A percentile compares a stretch with the other conserved stretches of the same genome.
phyloP scores from a whole-genome alignment of 2,797 vertebrate species.

The Morelia viridis region DNA sequence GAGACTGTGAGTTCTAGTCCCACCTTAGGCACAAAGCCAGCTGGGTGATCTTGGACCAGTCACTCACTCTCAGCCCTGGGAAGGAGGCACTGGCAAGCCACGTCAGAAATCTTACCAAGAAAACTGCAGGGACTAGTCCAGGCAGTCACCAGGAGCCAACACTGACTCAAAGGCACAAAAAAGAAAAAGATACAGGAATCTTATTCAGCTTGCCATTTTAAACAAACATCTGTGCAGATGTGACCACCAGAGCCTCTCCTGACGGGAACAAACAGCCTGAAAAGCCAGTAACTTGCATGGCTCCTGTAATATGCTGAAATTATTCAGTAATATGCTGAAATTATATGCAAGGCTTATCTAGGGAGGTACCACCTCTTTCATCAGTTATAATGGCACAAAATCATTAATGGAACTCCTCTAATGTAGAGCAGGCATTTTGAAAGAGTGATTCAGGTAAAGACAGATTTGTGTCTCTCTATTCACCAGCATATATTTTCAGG shows the following conservation, averaged over 20 bases:
- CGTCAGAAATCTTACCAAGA: neutral
- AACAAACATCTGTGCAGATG: neutral
- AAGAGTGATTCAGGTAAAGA: constrained; percentile 32
- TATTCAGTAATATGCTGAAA: neutral
- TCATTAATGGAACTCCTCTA: constrained; percentile 28
- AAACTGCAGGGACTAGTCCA: neutral
- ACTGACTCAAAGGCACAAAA: neutral
- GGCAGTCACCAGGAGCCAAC: neutral
- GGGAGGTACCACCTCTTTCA: constrained; percentile 26
- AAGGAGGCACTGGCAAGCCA: neutral
- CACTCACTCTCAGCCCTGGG: neutral
- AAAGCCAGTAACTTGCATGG: neutral
- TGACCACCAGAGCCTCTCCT: neutral
- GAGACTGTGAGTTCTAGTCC: neutral
- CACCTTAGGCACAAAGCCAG: neutral
- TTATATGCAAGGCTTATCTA: neutral
- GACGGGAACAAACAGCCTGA: neutral
- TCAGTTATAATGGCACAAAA: constrained; percentile 39
- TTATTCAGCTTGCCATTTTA: neutral
- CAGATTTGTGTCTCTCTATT: neutral
- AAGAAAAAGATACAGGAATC: too few species aligned
- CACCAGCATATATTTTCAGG: neutral
- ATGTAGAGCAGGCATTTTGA: constrained; percentile 27
- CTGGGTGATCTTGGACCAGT: neutral
- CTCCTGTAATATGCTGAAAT: neutral